Evolutionary conservation across 2,888 invertebrate species (phyloP).

Genomic region (Leucoma salicis): DNA sequence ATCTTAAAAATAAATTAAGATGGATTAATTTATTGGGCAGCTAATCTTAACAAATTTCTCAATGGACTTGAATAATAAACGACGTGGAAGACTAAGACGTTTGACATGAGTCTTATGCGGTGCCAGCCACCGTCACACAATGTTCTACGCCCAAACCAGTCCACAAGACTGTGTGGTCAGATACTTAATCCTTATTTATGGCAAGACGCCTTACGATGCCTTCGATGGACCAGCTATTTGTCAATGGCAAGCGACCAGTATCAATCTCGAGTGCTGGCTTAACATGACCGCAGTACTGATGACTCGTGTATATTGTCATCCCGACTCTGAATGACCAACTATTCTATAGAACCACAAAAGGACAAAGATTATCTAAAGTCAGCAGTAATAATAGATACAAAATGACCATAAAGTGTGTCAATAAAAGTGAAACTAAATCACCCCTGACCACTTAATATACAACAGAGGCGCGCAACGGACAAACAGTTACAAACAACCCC

Average conservation of each 20-base stretch:
- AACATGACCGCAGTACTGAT: conserved; percentile 49
- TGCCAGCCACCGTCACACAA: conserved; percentile 49
- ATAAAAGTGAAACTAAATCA: conserved; percentile 73
- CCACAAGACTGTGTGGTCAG: conserved; percentile 74
- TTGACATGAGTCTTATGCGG: conserved; percentile 58
- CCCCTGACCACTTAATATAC: conserved; percentile 55
- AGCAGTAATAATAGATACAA: conserved; percentile 57
- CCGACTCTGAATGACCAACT: conserved; percentile 39
- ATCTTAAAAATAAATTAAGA: conserved; percentile 45
- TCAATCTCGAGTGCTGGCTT: conserved; percentile 70
- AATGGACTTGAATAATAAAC: conserved; percentile 43
- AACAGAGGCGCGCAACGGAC: conserved; percentile 53
- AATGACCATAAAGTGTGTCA: conserved; percentile 65
- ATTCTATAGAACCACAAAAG: conserved; percentile 45
- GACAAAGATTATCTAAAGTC: conserved; percentile 54
- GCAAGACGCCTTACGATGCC: conserved; percentile 77
- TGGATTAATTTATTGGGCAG: conserved; percentile 40
- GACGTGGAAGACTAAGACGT: conserved; percentile 50
- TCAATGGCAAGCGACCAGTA: conserved; percentile 64
- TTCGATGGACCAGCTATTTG: conserved; percentile 73
- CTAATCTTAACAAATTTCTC: conserved; percentile 31
- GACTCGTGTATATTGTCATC: conserved; percentile 42
- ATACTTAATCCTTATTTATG: conserved; percentile 80
- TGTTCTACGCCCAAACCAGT: conserved; percentile 60
- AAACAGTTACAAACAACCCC: conserved; percentile 55